Conservation (phyloP, 2,888 invertebrate genomes). For the Eulithis prunata region DNA sequence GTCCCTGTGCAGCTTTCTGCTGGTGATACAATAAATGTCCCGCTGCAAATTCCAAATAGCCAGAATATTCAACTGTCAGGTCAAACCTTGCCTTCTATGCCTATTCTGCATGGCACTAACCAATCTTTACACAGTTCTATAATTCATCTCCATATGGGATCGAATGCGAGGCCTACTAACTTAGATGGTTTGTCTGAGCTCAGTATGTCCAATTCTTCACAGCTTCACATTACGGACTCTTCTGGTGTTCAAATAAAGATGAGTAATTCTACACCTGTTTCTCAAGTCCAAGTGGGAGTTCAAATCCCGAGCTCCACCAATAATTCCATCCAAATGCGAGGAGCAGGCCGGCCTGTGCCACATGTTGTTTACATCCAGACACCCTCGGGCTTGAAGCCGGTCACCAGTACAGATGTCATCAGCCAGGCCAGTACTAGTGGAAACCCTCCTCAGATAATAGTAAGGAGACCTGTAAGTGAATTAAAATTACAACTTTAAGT, state of each 20-base stretch:
- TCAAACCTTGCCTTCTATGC: slow-evolving; percentile 72
- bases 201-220: slow-evolving; percentile 66
- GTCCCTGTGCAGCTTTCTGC: slow-evolving; percentile 76
- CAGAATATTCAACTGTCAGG: slow-evolving; percentile 72
- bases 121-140: slow-evolving; percentile 74
- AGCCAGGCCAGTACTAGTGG: slow-evolving; percentile 79
- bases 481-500: slow-evolving; percentile 45
- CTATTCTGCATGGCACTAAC: slow-evolving; percentile 66
- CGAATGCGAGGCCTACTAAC: slow-evolving; percentile 62
- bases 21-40: slow-evolving; percentile 77
- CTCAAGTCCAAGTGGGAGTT: slow-evolving; percentile 75
- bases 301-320: slow-evolving; percentile 73
- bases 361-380: slow-evolving; percentile 86
- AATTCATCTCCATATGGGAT: slow-evolving; percentile 78
- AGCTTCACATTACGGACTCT: slow-evolving; percentile 66
- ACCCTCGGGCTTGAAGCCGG: slow-evolving; percentile 78
- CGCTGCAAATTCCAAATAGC: slow-evolving; percentile 69
- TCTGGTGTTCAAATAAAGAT: slow-evolving; percentile 70
- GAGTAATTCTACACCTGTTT: slow-evolving; percentile 60
- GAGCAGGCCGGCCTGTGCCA: slow-evolving; percentile 71
- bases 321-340: slow-evolving; percentile 73
- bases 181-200: slow-evolving; percentile 70
- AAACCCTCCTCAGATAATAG: slow-evolving; percentile 80
- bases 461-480: slow-evolving; percentile 80
- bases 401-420: slow-evolving; percentile 76